Evolutionary conservation across 2,113 vertebrate genomes (phyloP).

Genomic region (Hippoglossus stenolepis): DNA sequence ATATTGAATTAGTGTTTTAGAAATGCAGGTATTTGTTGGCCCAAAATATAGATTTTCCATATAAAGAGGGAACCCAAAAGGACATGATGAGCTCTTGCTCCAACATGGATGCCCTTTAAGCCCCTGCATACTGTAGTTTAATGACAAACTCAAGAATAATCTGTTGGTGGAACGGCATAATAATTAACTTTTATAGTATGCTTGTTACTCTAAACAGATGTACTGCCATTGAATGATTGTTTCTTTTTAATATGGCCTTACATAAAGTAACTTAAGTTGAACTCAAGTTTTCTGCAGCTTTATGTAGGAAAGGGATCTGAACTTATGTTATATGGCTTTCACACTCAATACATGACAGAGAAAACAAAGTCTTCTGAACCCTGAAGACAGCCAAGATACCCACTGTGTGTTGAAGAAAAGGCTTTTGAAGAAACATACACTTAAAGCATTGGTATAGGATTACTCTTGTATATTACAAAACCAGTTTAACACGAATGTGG

Average conservation of each 20-base stretch:
- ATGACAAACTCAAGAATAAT: neutral
- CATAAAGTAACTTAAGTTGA: neutral
- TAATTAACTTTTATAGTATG: neutral
- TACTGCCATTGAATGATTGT: neutral
- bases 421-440: neutral
- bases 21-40: neutral
- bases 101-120: slow-evolving; percentile 10
- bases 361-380: neutral
- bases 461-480: slow-evolving; percentile 15
- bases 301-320: neutral
- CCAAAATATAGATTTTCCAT: slow-evolving; percentile 38
- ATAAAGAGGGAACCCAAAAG: neutral
- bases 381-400: neutral
- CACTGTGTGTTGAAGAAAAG: too few relatives aligned
- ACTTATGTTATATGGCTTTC: slow-evolving; percentile 1
- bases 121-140: neutral
- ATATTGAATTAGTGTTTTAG: neutral
- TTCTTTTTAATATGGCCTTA: slow-evolving; percentile 6
- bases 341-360: slow-evolving; percentile 10
- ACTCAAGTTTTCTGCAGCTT: neutral
- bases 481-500: slow-evolving; percentile 16
- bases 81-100: slow-evolving; percentile 16
- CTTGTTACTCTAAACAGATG: slow-evolving; percentile 7
- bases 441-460: neutral
- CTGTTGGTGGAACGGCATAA: neutral